Conservation (phyloP, 1,140 invertebrate genomes). For the Gonioctena quinquepunctata region DNA sequence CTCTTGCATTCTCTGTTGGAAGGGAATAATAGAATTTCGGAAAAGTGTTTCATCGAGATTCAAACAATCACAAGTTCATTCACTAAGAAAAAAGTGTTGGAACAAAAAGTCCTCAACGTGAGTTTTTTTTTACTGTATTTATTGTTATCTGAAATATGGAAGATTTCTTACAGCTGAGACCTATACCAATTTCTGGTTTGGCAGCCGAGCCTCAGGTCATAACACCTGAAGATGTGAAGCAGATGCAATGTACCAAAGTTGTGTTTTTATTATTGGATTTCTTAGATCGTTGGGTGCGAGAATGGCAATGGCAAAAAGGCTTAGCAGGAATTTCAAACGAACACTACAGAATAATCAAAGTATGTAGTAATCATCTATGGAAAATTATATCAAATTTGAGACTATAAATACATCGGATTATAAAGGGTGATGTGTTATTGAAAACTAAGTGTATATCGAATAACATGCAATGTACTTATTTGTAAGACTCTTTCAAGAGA, state of each 20-base stretch:
- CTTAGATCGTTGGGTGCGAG: slow-evolving; percentile 71
- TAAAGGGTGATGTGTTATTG: no score
- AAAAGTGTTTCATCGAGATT: slow-evolving; percentile 62
- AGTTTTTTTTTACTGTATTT: slow-evolving; percentile 11
- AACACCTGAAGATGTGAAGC: slow-evolving; percentile 47
- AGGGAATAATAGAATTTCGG: slow-evolving; percentile 43
- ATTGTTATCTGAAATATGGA: background rate
- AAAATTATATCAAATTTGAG: no score
- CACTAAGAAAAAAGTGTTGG: slow-evolving; percentile 19
- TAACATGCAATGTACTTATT: background rate
- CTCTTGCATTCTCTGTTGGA: slow-evolving; percentile 66
- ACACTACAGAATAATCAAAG: slow-evolving; percentile 44
- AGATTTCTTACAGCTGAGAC: slow-evolving; percentile 29
- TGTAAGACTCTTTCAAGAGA: no score
- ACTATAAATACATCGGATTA: no score
- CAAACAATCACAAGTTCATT: slow-evolving; percentile 58
- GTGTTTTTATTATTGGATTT: slow-evolving; percentile 74
- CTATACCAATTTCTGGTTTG: slow-evolving; percentile 25
- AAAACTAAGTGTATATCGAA: no score
- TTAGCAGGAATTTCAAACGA: slow-evolving; percentile 31
- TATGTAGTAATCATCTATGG: no score
- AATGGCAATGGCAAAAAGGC: slow-evolving; percentile 59
- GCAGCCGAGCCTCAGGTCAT: slow-evolving; percentile 30
- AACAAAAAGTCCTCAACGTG: slow-evolving; percentile 30
- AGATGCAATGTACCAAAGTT: slow-evolving; percentile 63